Evolutionary conservation across 1,140 invertebrate genomes (phyloP), one percentile per base, ranked within the genome.

Genomic region (Hyles vespertilio): DNA sequence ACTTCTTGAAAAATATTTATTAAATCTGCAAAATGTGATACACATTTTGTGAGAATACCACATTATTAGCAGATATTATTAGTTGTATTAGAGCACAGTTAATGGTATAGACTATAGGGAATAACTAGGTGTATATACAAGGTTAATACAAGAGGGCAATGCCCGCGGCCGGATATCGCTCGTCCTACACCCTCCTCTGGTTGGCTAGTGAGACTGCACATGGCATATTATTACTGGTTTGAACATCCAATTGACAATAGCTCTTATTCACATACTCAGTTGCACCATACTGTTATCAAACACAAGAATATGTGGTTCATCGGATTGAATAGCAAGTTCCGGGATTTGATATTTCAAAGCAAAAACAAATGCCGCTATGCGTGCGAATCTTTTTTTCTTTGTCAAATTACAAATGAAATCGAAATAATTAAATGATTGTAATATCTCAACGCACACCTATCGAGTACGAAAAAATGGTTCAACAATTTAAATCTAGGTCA

Each of bases 71-170:
- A 5, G 48, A 50, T 50, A 50, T 50, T 50, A 32, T 33, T 51
- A 51, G 50, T 33, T 51, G 32, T 51, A 51, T 51, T 51, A 34
- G 32, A 34, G 10, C 50, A 34, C 50, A 51, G 50, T 51, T 8
- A 51, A 51, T 51, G 50, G 22, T 51, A 34, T 33, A 40, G 36
- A 8, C 36, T 40, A 40, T 40, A 34, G 50, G 33, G 48, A 60
- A 57, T 55, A 56, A 49, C 54, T 59, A 49, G 55, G 54, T 58
- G 57, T 55, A 58, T 69, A 61, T 52, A 69, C 75, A 73, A 78
- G 72, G 75, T 78, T 75, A 77, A 70, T 70, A 63, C 60, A 46
- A 59, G 52, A 64, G 72, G 72, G 75, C 75, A 78, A 66, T 58
- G 72, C 57, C 70, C 75, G 61, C 59, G 56, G 53, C 49, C 71